Evolutionary conservation across 2,888 invertebrate genomes (phyloP).

Genomic region (Pecten maximus): DNA sequence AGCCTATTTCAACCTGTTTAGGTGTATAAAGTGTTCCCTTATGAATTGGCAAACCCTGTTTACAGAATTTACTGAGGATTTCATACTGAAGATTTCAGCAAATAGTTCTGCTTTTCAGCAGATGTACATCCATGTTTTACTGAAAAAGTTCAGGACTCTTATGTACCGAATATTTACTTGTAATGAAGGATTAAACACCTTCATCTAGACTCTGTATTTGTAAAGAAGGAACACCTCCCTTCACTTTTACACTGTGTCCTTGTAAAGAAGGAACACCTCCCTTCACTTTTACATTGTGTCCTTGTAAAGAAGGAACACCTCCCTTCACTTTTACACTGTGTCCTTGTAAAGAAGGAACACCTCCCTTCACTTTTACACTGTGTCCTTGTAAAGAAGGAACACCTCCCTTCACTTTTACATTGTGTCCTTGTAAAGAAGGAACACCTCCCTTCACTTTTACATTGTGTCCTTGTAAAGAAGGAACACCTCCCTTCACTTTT

Average conservation of each 20-base stretch:
- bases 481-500: too few species aligned
- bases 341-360: background rate
- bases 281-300: background rate
- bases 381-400: too few species aligned
- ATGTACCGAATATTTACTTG: too few species aligned
- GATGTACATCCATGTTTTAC: background rate
- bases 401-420: too few species aligned
- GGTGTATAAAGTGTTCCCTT: background rate
- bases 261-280: background rate
- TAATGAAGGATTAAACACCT: too few species aligned
- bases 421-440: too few species aligned
- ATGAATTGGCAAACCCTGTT: constrained; percentile 20
- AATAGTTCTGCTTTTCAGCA: too few species aligned
- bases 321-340: background rate
- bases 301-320: background rate
- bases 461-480: too few species aligned
- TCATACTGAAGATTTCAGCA: background rate
- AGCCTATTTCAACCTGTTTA: background rate
- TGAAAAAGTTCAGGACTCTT: background rate
- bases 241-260: background rate
- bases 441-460: too few species aligned
- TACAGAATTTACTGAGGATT: background rate
- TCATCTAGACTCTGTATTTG: too few species aligned
- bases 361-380: too few species aligned
- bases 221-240: background rate